Conservation (phyloP, 92 coral and sea anemone genomes). For the Meandrina meandrites region DNA sequence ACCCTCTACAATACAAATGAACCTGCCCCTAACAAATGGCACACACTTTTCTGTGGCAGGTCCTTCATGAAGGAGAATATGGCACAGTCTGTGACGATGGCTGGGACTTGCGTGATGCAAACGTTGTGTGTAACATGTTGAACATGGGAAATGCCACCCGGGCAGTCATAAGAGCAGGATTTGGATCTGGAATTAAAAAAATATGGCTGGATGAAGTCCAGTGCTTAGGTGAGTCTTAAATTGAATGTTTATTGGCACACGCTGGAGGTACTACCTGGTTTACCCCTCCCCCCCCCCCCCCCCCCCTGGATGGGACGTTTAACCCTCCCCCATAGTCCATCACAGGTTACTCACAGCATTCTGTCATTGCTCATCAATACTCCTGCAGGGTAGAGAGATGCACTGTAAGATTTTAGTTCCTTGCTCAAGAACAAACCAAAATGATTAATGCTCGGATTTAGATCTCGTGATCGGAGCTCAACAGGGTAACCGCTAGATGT, state of each 20-base stretch:
- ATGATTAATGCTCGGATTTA: too few relatives aligned
- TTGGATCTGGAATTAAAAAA: slow-evolving; percentile 57
- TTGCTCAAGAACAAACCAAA: too few relatives aligned
- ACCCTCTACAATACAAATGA: not conserved
- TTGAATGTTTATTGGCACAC: too few relatives aligned
- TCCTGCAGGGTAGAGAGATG: slow-evolving; percentile 26
- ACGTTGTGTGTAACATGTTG: slow-evolving; percentile 77
- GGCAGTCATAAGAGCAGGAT: slow-evolving; percentile 44
- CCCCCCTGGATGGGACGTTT: not conserved
- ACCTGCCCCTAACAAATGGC: not conserved
- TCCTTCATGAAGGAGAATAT: slow-evolving; percentile 56
- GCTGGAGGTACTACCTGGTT: too few relatives aligned
- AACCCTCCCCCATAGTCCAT: too few relatives aligned
- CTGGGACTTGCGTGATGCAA: slow-evolving; percentile 67
- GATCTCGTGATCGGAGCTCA: too few relatives aligned
- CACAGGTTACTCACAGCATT: too few relatives aligned
- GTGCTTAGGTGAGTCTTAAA: slow-evolving; percentile 55
- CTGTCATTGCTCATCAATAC: too few relatives aligned
- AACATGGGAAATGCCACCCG: slow-evolving; percentile 70
- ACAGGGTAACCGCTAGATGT: too few relatives aligned
- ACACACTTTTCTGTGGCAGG: slow-evolving; percentile 20
- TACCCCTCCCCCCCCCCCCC: too few relatives aligned
- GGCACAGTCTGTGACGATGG: slow-evolving; percentile 86
- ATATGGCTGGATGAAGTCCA: slow-evolving; percentile 78
- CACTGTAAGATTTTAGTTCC: too few relatives aligned